Base-by-base conservation (phyloP, 2,888 invertebrate genomes). In the Aporophyla nigra region DNA sequence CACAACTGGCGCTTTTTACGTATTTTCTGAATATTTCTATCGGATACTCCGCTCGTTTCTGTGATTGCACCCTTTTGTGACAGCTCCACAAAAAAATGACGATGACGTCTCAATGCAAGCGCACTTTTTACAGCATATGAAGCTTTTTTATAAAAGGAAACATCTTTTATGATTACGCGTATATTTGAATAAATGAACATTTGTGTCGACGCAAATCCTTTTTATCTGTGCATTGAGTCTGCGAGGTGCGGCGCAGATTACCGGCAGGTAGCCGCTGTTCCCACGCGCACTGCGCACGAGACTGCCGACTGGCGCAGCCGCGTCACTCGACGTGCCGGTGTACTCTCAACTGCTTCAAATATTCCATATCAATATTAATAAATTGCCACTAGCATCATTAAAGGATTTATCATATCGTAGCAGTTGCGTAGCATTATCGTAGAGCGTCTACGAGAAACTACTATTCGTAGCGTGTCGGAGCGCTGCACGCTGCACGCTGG, bases 61-160 rank as follows among this genome's bases (percentile, higher is more conserved):
- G 85, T 88, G 88, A 89, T 80, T 91, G 90, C 90, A 93, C 92
- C 94, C 95, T 91, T 92, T 90, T 89, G 82, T 83, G 81, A 77
- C 78, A 53, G 69, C 24, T 51, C 19, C 67, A 81, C 78, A 85
- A 89, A 87, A 88, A 90, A 92, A 84, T 70, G 74, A 78, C 80
- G 89, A 88, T 91, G 93, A 94, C 92, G 92, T 91, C 92, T 94
- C 93, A 94, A 95, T 94, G 92, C 89, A 86, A 68, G 66, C 82
- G 82, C 79, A 73, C 65, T 78, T 85, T 82, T 84, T 87, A 82
- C 70, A 70, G n/a, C 56, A 58, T 58, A 61, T 62, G 40, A 71
- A 40, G 58, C 56, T 43, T 88, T 89, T 86, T 88, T 88, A 84
- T 71, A n/a, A 33, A 46, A 66, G 49, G 66, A 69, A 63, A 79